Base-by-base conservation (phyloP, 1,140 invertebrate genomes). In the Paraescarpia echinospica region DNA sequence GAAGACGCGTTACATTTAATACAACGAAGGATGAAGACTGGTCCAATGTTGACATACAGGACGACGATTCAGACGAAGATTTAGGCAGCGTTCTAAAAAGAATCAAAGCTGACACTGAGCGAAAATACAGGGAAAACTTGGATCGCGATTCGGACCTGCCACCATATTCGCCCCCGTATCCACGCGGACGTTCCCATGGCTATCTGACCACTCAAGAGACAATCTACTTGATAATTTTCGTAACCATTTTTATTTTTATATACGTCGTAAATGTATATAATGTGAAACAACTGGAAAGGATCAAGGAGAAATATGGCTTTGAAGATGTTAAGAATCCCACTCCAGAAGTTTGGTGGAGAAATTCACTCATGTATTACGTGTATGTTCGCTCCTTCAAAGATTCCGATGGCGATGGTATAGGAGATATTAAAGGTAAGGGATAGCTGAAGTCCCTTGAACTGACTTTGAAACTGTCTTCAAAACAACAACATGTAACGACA, bases 311-410 rank as follows among this genome's bases (percentile, higher is more conserved):
- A 92, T 93, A 91, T 91, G 93, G 93, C 51, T 51, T 91, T 51
- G 92, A 93, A 34, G 93, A 92, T 77, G 92, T 89, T 51, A 92
- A 91, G 48, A 93, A 22, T n/a, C 51, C 34, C 14, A 33, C 35
- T 31, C 89, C 92, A 8, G 92, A 93, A 33, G 35, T 97, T 93
- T 98, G 98, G 98, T 98, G 97, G 97, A 96, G 97, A 93, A 97
- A 96, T 41, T 97, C 96, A 1, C 95, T 97, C 5, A 96, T 98
- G n/a, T 98, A 98, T 95, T 97, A 98, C 95, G 97, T 98, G 92
- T 98, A 98, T 95, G 94, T 95, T 33, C 96, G 97, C 77, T 98
- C 98, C 22, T 98, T 98, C 94, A 97, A 97, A 94, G 98, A 98
- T 94, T 97, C 97, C 89, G 96, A 98, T 94, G 97, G 97, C 0